Conservation (phyloP, 2,888 invertebrate genomes). For the Isoperla grammatica region DNA sequence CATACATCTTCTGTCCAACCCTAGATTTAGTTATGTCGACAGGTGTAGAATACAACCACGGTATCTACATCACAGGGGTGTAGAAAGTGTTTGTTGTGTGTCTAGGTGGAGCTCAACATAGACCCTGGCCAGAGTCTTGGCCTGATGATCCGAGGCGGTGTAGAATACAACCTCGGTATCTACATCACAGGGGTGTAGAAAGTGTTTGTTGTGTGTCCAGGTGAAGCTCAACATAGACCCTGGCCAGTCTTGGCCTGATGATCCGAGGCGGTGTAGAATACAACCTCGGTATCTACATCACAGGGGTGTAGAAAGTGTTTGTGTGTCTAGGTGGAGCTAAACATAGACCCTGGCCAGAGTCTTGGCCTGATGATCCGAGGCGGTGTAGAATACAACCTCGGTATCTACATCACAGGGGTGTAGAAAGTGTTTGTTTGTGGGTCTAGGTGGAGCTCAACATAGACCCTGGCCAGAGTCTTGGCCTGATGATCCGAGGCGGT, state of each 20-base stretch:
- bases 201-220: constrained; percentile 49
- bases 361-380: constrained; percentile 93
- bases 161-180: constrained; percentile 92
- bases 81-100: constrained; percentile 61
- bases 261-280: constrained; percentile 93
- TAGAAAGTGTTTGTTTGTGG: constrained; percentile 79
- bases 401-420: constrained; percentile 93
- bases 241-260: constrained; percentile 88
- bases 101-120: constrained; percentile 44
- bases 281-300: constrained; percentile 92
- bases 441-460: constrained; percentile 76
- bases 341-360: constrained; percentile 85
- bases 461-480: constrained; percentile 85
- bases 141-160: constrained; percentile 84
- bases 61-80: constrained; percentile 93
- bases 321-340: constrained; percentile 78
- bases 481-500: constrained; percentile 92
- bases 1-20: too few species aligned
- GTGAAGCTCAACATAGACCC: constrained; percentile 85
- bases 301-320: constrained; percentile 91
- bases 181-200: constrained; percentile 94
- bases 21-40: too few species aligned
- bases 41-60: constrained; percentile 92
- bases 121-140: constrained; percentile 69
- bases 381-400: constrained; percentile 89